phyloP scores from a whole-genome alignment of 2,888 invertebrate genomes.

The Stenchaetothrips biformis region DNA sequence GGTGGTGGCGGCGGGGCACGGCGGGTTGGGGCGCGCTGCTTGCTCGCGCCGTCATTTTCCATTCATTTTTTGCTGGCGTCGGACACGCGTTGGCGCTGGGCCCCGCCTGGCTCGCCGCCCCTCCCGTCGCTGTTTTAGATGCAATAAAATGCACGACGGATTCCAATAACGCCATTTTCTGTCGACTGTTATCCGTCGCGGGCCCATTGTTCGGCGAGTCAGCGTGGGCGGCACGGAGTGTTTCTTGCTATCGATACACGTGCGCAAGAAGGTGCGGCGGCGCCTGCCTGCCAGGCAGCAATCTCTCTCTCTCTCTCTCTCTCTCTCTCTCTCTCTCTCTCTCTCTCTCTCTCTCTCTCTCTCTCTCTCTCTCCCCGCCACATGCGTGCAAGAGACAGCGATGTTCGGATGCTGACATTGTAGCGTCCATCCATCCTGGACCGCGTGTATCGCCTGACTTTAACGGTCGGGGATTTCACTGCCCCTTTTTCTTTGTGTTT shows the following conservation, averaged over 20 bases:
- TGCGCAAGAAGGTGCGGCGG: neutral
- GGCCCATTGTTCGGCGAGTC: conserved; percentile 1
- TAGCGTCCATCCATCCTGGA: too few relatives aligned
- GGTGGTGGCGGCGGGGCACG: neutral
- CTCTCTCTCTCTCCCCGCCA: neutral
- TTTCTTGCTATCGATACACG: neutral
- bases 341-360: neutral
- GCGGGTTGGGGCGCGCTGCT: neutral
- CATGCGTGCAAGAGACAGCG: too few relatives aligned
- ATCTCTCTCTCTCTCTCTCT: neutral
- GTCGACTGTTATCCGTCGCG: conserved; percentile 3
- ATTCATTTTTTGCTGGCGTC: conserved; percentile 6
- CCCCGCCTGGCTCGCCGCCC: neutral
- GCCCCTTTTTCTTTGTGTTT: too few relatives aligned
- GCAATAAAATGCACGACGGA: conserved; percentile 13
- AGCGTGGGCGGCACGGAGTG: neutral
- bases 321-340: neutral
- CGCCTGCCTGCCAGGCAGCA: too few relatives aligned
- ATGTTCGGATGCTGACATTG: too few relatives aligned
- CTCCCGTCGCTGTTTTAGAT: conserved; percentile 10
- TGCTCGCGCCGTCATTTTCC: neutral
- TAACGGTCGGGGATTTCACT: too few relatives aligned
- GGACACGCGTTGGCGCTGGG: neutral
- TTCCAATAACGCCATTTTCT: conserved; percentile 25
- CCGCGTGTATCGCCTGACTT: too few relatives aligned